These are phyloP conservation scores for Asbolus verrucosus DNA, from an alignment of 1,140 invertebrate species.

Conservation along the genomic window DNA sequence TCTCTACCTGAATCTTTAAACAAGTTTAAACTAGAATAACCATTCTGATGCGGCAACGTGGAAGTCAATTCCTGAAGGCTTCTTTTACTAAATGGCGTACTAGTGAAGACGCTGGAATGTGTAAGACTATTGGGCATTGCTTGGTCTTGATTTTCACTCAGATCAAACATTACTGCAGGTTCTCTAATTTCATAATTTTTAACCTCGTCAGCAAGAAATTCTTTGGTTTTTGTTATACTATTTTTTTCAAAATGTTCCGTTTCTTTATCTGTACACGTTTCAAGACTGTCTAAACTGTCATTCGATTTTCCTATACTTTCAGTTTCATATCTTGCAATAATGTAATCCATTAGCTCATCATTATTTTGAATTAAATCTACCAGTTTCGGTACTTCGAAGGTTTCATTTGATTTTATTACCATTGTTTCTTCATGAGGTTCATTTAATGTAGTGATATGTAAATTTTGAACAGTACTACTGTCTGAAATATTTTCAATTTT, in stretches of 20 bases:
- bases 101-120: conserved; percentile 50
- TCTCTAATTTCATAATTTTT: conserved; percentile 23
- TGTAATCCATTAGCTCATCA: conserved; percentile 57
- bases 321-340: conserved; percentile 54
- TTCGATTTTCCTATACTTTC: conserved; percentile 21
- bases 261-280: not conserved
- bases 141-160: conserved; percentile 58
- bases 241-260: not conserved
- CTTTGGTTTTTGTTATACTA: conserved; percentile 1
- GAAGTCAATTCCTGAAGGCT: conserved; percentile 40
- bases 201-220: conserved; percentile 39
- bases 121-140: conserved; percentile 57
- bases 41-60: conserved; percentile 28
- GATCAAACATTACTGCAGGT: conserved; percentile 54
- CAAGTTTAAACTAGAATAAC: conserved; percentile 49
- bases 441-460: conserved; percentile 9
- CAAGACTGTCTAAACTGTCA: conserved; percentile 7
- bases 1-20: conserved; percentile 61
- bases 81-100: conserved; percentile 56
- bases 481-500: not conserved
- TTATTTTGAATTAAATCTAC: conserved; percentile 57
- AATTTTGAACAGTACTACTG: not conserved
- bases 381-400: conserved; percentile 47
- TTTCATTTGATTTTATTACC: not conserved
- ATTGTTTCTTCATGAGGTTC: not conserved